A percentile compares a stretch with the other conserved stretches of the same genome.
Conservation (phyloP, 2,113 vertebrate genomes). For the Leptodactylus fuscus region DNA sequence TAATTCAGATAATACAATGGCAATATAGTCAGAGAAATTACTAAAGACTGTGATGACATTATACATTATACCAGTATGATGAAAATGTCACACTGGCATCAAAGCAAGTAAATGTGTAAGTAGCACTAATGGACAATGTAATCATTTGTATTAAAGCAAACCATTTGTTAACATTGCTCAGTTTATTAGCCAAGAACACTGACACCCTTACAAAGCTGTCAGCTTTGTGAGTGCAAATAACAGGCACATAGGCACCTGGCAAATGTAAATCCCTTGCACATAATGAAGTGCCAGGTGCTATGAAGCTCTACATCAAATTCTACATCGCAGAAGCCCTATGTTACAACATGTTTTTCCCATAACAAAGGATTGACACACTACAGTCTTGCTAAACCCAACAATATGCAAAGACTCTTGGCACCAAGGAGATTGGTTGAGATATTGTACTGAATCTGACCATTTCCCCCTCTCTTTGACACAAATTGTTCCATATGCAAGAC, state of each 20-base stretch:
- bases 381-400: conserved; percentile 12
- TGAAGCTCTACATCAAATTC: conserved; percentile 33
- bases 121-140: background rate
- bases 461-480: background rate
- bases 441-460: conserved; percentile 16
- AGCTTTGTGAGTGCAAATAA: conserved; percentile 28
- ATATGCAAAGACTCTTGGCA: conserved; percentile 51
- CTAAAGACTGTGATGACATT: background rate
- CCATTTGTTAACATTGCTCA: conserved; percentile 20
- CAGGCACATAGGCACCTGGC: conserved; percentile 45
- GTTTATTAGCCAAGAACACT: conserved; percentile 25
- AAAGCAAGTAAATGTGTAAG: background rate
- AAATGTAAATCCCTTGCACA: conserved; percentile 28
- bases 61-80: background rate
- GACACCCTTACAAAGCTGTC: conserved; percentile 45
- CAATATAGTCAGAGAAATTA: background rate
- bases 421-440: conserved; percentile 33
- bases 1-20: too few relatives aligned
- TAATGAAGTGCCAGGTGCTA: conserved; percentile 48
- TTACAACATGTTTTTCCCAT: conserved; percentile 55
- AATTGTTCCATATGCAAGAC: conserved; percentile 38
- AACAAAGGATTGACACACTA: conserved; percentile 45
- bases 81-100: conserved; percentile 7
- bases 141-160: conserved; percentile 14
- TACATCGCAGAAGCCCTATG: conserved; percentile 31